Evolutionary conservation across 2,797 vertebrate genomes (phyloP).

Genomic region (Notolepis coatsorum): DNA sequence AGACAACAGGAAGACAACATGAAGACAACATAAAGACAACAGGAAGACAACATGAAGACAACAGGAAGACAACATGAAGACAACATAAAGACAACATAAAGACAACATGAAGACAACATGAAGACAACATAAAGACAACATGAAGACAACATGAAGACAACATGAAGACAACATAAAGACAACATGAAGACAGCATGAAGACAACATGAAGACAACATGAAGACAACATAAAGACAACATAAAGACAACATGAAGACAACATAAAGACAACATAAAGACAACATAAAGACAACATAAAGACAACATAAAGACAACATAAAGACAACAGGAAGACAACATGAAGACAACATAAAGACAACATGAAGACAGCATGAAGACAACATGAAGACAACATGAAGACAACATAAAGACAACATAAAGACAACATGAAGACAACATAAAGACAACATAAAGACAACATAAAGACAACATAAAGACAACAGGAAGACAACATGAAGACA

Average conservation of each 20-base stretch:
- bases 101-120: conserved; percentile 42
- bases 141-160: conserved; percentile 51
- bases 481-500: conserved; percentile 31
- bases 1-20: conserved; percentile 36
- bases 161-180: neutral
- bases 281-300: conserved; percentile 34
- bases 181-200: conserved; percentile 29
- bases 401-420: conserved; percentile 27
- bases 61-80: conserved; percentile 36
- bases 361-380: conserved; percentile 34
- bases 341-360: neutral
- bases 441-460: neutral
- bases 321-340: conserved; percentile 35
- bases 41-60: conserved; percentile 1
- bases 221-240: conserved; percentile 11
- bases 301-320: neutral
- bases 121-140: too few species aligned
- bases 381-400: neutral
- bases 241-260: conserved; percentile 24
- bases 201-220: neutral
- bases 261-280: neutral
- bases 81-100: neutral
- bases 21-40: neutral
- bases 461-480: conserved; percentile 29
- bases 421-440: conserved; percentile 2